Base-by-base conservation (phyloP, 2,888 invertebrate genomes). In the Pelosia muscerda region DNA sequence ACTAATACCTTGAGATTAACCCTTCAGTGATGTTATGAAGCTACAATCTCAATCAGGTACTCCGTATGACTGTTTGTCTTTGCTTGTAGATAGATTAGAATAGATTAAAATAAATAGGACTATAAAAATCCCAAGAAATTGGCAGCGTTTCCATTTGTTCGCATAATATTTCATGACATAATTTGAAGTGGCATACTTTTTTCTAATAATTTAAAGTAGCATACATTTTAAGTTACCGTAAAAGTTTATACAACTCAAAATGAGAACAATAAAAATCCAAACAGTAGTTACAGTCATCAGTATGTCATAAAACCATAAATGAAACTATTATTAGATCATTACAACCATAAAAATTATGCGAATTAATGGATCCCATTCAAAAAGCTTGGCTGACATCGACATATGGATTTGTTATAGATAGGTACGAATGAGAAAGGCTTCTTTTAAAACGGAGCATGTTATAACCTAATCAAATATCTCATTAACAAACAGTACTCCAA, bases 1-100 rank as follows among this genome's bases (percentile, higher is more conserved):
- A 57, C 65, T 59, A n/a, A 61, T 19, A 42, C 23, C 66, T 64
- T 38, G 66, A 66, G 66, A 68, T 60, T 60, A 38, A 23, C 13
- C 13, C 31, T 59, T 23, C 38, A 59, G 68, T 23, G 28, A 65
- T 68, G 62, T 67, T 42, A 66, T 49, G 11, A 58, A 60, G 53
- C 57, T 57, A 38, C n/a, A 62, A 58, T 25, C 38, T 63, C 31
- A 2, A 69, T 63, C 76, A 81, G 79, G 81, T 79, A 74, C 65
- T 72, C 74, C 81, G 79, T 81, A 75, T 81, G 79, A 72, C 73
- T 79, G 81, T 81, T 71, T 76, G 74, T 63, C 71, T 69, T 72
- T 60, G 42, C 61, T 59, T 28, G 26, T 28, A 62, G 26, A 49
- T 67, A 63, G 53, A 57, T 34, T 57, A 59, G 49, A 38, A 54